These are phyloP conservation scores for Atrichornis clamosus DNA, from an alignment of 2,113 vertebrate genomes.

Conservation along the genomic window DNA sequence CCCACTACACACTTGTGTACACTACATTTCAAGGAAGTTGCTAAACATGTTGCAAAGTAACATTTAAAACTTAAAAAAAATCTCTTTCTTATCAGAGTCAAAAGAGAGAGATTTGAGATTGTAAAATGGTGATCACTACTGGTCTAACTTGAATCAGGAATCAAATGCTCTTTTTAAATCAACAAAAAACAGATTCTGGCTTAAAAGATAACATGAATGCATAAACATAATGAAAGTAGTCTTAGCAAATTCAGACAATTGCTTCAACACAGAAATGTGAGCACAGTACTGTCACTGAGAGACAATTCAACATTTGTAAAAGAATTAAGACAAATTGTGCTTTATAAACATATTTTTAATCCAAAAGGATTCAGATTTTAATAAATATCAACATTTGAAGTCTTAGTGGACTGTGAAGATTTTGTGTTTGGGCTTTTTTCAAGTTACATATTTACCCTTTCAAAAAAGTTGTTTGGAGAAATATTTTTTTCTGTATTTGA, in stretches of 20 bases:
- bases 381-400: background rate
- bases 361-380: background rate
- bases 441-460: conserved; percentile 30
- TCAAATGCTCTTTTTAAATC: background rate
- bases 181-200: background rate
- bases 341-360: background rate
- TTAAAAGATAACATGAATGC: background rate
- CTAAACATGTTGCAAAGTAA: background rate
- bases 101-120: background rate
- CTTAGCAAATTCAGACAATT: background rate
- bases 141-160: background rate
- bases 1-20: background rate
- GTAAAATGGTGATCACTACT: background rate
- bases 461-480: background rate
- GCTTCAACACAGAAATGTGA: background rate
- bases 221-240: background rate
- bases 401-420: background rate
- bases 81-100: background rate
- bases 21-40: background rate
- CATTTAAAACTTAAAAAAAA: background rate
- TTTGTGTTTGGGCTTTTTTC: conserved; percentile 9
- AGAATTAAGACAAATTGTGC: background rate
- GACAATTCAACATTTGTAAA: background rate
- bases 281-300: background rate
- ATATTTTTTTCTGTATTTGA: background rate